Percentiles rank a stretch among this genome's conserved stretches.
These are phyloP conservation scores for Tetrapedia diversipes DNA, from an alignment of 2,888 invertebrate species.

Conservation along the genomic window DNA sequence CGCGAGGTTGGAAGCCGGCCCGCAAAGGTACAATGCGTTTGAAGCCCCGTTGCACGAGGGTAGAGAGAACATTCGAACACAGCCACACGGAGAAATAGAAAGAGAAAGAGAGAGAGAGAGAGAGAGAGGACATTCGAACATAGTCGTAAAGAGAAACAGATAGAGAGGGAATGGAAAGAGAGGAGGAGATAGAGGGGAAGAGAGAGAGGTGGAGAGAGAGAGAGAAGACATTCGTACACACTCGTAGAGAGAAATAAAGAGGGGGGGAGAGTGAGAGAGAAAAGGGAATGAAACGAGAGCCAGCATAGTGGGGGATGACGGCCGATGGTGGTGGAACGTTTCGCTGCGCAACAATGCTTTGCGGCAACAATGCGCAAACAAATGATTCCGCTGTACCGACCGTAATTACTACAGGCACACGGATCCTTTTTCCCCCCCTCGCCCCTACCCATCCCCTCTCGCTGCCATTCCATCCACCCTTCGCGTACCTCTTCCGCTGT, in stretches of 20 bases:
- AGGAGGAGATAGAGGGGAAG: too few relatives aligned
- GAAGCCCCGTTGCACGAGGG: conserved; percentile 55
- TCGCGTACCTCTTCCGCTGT: conserved; percentile 25
- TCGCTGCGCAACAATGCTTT: conserved; percentile 76
- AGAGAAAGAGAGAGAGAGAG: too few relatives aligned
- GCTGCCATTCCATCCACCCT: conserved; percentile 1
- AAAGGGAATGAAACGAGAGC: conserved; percentile 57
- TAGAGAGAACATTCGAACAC: conserved; percentile 56
- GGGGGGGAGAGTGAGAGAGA: too few relatives aligned
- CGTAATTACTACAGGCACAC: conserved; percentile 76
- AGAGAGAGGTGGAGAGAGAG: too few relatives aligned
- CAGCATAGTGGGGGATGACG: conserved; percentile 50
- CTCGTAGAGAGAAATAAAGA: too few relatives aligned
- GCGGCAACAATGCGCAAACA: conserved; percentile 79
- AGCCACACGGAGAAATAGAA: too few relatives aligned
- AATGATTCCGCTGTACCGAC: conserved; percentile 77
- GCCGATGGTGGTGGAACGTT: conserved; percentile 68
- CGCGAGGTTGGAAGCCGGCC: conserved; percentile 24
- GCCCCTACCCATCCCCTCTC: conserved; percentile 6
- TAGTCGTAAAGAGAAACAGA: too few relatives aligned
- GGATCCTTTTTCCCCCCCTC: conserved; percentile 44
- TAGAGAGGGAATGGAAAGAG: too few relatives aligned
- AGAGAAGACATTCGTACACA: too few relatives aligned
- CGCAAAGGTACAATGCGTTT: conserved; percentile 67
- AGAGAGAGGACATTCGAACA: too few relatives aligned